A percentile compares a stretch with the other conserved stretches of the same genome.
Conservation (phyloP, 2,113 vertebrate species). For the Chiloscyllium plagiosum region DNA sequence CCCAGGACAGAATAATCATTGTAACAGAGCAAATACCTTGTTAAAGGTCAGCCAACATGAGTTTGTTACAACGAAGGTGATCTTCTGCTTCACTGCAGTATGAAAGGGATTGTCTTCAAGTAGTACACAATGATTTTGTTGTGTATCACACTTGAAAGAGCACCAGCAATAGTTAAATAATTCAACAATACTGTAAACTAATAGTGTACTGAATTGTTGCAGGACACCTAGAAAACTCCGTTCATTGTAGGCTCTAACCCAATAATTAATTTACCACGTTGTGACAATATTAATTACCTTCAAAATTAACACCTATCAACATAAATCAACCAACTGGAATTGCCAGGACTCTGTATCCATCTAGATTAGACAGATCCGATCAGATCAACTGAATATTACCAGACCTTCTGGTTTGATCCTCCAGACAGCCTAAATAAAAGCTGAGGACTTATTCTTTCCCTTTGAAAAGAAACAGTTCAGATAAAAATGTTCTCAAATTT, state of each 20-base stretch:
- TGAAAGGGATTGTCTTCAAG: background rate
- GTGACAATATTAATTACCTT: background rate
- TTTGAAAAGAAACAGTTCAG: background rate
- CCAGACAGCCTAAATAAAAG: background rate
- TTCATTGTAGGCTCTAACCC: background rate
- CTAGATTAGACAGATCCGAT: constrained; percentile 3
- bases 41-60: background rate
- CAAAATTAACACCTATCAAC: background rate
- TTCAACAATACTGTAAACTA: background rate
- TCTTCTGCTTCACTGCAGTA: too few relatives aligned
- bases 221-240: background rate
- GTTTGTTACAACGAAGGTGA: background rate
- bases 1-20: constrained; percentile 17
- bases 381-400: constrained; percentile 10
- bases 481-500: background rate
- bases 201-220: background rate
- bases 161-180: background rate
- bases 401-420: background rate
- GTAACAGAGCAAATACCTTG: background rate
- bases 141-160: background rate
- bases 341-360: background rate
- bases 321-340: background rate
- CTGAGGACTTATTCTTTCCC: background rate
- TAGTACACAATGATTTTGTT: background rate
- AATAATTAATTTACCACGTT: constrained; percentile 5